These are phyloP conservation scores for Drosophila pseudotalamancana DNA, from an alignment of 2,888 invertebrate genomes.

Conservation along the genomic window DNA sequence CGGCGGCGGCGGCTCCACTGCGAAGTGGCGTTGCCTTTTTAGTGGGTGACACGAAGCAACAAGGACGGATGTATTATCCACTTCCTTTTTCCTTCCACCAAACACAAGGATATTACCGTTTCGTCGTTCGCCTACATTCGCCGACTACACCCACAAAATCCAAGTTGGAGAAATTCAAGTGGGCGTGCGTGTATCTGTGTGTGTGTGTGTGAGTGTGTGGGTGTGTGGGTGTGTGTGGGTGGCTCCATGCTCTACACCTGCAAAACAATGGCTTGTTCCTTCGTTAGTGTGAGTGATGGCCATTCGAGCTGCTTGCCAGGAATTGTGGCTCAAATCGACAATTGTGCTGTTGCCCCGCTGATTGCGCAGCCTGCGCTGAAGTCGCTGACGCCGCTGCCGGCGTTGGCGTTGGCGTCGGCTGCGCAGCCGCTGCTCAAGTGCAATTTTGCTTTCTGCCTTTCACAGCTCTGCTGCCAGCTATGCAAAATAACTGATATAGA, in stretches of 20 bases:
- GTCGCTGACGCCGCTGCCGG: constrained; percentile 2
- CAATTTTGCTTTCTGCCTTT: constrained; percentile 38
- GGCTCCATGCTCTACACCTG: constrained; percentile 32
- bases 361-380: constrained; percentile 49
- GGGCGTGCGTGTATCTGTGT: constrained; percentile 10
- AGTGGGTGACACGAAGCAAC: constrained; percentile 85
- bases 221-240: not conserved
- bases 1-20: constrained; percentile 33
- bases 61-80: constrained; percentile 85
- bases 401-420: constrained; percentile 3
- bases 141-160: constrained; percentile 30
- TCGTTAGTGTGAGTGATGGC: constrained; percentile 31
- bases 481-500: constrained; percentile 48
- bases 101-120: constrained; percentile 85
- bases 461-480: constrained; percentile 33
- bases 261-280: constrained; percentile 53
- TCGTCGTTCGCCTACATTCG: constrained; percentile 79
- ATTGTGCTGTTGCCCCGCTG: constrained; percentile 49
- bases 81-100: constrained; percentile 85
- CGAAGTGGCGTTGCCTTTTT: constrained; percentile 80
- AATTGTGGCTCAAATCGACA: constrained; percentile 63
- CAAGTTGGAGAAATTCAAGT: constrained; percentile 33
- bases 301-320: constrained; percentile 45
- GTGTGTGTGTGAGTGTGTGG: constrained; percentile 21
- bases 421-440: constrained; percentile 56